Evolutionary conservation across 2,888 invertebrate genomes (phyloP).

Genomic region (Nycteola revayana): DNA sequence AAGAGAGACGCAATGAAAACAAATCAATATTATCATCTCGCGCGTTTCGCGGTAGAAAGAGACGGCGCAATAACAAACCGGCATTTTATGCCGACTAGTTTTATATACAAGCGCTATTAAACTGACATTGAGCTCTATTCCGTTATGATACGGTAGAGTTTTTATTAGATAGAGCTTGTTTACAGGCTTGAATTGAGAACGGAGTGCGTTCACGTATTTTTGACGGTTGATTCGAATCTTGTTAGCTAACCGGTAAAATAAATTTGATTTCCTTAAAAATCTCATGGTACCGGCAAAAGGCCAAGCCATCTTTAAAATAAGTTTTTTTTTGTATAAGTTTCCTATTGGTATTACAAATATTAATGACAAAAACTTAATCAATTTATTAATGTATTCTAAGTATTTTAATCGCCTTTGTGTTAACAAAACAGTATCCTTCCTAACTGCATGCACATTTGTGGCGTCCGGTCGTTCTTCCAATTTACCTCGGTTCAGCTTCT

Average conservation of each 20-base stretch:
- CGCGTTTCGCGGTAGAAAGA: conserved; percentile 67
- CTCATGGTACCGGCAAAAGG: conserved; percentile 1
- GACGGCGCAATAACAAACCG: conserved; percentile 79
- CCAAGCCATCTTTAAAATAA: too few species aligned
- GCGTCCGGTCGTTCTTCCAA: too few species aligned
- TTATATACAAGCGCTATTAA: conserved; percentile 34
- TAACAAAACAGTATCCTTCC: too few species aligned
- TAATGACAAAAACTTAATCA: too few species aligned
- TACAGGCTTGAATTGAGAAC: conserved; percentile 42
- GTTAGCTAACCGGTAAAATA: conserved; percentile 11
- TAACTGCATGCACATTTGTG: too few species aligned
- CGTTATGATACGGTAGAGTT: conserved; percentile 34
- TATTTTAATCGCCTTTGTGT: too few species aligned
- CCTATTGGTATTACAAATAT: too few species aligned
- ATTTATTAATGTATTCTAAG: too few species aligned
- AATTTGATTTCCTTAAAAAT: background rate
- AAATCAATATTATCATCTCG: conserved; percentile 77
- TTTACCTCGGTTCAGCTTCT: too few species aligned
- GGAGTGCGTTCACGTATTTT: conserved; percentile 26
- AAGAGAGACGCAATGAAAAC: conserved; percentile 81
- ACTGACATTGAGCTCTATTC: conserved; percentile 48
- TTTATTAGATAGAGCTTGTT: conserved; percentile 37
- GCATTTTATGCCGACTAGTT: conserved; percentile 67
- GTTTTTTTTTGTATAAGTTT: too few species aligned
- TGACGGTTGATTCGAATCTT: conserved; percentile 11